Conservation (phyloP, 2,888 invertebrate species). For the Sussaba pulchella region DNA sequence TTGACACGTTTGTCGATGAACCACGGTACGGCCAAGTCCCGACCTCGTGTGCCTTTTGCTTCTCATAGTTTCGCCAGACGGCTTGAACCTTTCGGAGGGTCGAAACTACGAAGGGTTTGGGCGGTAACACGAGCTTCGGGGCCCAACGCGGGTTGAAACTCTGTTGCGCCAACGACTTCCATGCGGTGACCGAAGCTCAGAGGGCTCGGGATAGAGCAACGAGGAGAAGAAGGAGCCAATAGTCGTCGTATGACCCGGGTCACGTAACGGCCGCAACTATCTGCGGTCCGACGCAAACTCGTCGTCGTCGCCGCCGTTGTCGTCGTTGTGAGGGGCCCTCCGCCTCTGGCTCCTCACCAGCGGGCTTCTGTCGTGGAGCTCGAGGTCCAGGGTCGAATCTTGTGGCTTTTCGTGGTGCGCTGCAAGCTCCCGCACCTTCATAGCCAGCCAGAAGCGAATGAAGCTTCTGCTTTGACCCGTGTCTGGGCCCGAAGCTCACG, state of each 20-base stretch:
- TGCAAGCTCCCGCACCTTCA: conserved; percentile 43
- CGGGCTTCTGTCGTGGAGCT: conserved; percentile 23
- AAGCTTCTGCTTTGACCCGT: conserved; percentile 7
- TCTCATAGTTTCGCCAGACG: conserved; percentile 13
- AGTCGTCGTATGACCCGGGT: conserved; percentile 53
- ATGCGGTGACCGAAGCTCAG: conserved; percentile 1
- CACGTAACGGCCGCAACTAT: conserved; percentile 63
- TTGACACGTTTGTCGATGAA: not conserved
- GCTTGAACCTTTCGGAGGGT: not conserved
- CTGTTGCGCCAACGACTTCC: conserved; percentile 51
- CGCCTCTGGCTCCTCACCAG: conserved; percentile 27
- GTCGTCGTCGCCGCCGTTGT: conserved; percentile 45
- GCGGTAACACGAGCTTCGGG: not conserved
- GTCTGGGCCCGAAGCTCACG: conserved; percentile 12
- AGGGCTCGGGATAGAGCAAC: conserved; percentile 1
- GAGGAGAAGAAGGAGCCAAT: conserved; percentile 26
- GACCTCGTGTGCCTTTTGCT: not conserved
- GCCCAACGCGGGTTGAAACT: conserved; percentile 38
- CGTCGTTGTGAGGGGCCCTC: conserved; percentile 32
- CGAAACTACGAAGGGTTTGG: conserved; percentile 1
- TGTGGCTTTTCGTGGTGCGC: conserved; percentile 35
- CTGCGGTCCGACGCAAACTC: conserved; percentile 63
- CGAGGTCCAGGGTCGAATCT: not conserved
- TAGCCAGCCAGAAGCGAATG: not conserved
- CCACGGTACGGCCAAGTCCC: not conserved